Conservation (phyloP, 2,113 vertebrate genomes). For the Oxygymnocypris stewartii region DNA sequence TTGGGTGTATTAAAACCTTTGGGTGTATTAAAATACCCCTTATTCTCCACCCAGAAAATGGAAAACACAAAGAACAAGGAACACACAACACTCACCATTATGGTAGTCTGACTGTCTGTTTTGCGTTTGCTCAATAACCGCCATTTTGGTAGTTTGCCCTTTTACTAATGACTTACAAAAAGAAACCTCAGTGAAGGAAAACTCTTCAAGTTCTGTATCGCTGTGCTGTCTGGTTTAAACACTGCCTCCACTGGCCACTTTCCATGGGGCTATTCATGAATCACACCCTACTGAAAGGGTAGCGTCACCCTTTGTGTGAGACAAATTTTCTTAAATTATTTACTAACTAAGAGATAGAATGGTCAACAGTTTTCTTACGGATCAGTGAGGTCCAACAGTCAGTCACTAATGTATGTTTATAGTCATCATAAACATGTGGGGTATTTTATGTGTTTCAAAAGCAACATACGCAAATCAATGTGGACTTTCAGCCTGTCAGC, state of each 20-base stretch:
- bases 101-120: background rate
- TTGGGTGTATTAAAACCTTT: constrained; percentile 7
- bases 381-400: background rate
- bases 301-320: background rate
- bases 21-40: background rate
- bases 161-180: background rate
- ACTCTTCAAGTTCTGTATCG: background rate
- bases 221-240: background rate
- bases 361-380: background rate
- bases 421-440: background rate
- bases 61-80: background rate
- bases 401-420: background rate
- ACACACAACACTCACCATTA: background rate
- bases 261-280: background rate
- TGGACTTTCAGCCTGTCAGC: background rate
- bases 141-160: background rate
- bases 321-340: background rate
- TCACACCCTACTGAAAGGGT: background rate
- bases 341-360: background rate
- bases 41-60: background rate
- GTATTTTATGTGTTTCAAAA: background rate
- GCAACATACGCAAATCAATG: background rate
- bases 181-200: background rate
- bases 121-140: background rate
- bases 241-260: background rate